phyloP scores from a whole-genome alignment of 2,888 invertebrate genomes.

The Lasius platythorax region DNA sequence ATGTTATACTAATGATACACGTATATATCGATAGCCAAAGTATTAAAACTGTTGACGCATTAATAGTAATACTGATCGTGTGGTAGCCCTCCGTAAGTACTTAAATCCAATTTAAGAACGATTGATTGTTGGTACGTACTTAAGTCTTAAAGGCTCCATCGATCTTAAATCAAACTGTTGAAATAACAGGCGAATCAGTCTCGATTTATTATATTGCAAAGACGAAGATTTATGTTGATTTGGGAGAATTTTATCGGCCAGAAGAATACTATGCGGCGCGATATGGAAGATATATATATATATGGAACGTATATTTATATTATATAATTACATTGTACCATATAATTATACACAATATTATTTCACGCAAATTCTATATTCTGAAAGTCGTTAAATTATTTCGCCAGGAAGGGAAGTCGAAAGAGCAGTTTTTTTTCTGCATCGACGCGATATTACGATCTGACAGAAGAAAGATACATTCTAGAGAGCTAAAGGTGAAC shows the following conservation, averaged over 20 bases:
- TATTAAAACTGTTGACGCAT: conserved; percentile 48
- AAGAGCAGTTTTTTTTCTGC: not conserved
- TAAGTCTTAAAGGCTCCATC: conserved; percentile 22
- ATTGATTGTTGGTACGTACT: conserved; percentile 40
- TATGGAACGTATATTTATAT: conserved; percentile 58
- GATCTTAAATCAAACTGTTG: conserved; percentile 45
- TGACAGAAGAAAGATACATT: not conserved
- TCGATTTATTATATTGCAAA: conserved; percentile 2
- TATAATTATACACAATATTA: conserved; percentile 72
- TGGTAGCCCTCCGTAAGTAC: conserved; percentile 28
- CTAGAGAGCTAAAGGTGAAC: not conserved
- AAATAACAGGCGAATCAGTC: conserved; percentile 27
- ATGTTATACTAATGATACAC: conserved; percentile 50
- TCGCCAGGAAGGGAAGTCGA: not conserved
- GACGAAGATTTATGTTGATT: conserved; percentile 13
- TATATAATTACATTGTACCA: conserved; percentile 73
- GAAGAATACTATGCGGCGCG: conserved; percentile 2
- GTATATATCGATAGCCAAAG: conserved; percentile 39
- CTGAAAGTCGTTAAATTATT: conserved; percentile 62
- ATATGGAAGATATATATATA: conserved; percentile 47
- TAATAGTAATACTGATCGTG: conserved; percentile 46
- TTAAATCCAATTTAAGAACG: conserved; percentile 16
- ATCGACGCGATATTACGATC: conserved; percentile 4
- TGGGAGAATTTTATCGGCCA: not conserved
- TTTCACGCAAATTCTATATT: conserved; percentile 69